Conservation (phyloP, 2,113 vertebrate species). For the Pampusana beccarii region DNA sequence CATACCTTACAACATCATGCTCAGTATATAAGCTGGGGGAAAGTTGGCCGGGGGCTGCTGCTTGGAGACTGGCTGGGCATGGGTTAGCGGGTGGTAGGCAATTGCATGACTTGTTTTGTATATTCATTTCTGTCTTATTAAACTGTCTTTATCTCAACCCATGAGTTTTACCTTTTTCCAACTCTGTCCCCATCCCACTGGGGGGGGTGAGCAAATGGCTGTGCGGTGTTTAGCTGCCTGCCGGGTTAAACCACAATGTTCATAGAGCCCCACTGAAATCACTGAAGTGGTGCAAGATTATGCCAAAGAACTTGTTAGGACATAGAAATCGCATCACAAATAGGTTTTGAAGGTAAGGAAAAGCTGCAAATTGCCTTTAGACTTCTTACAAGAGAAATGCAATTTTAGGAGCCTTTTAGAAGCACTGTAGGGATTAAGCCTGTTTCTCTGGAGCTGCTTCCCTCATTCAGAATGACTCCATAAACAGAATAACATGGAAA, state of each 20-base stretch:
- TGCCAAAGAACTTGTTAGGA: background rate
- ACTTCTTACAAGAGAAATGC: background rate
- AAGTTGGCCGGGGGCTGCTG: too few relatives aligned
- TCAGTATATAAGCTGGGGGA: too few relatives aligned
- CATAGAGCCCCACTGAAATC: background rate
- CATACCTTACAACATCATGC: too few relatives aligned
- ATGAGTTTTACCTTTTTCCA: too few relatives aligned
- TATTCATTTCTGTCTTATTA: too few relatives aligned
- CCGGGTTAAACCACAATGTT: background rate
- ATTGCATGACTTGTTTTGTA: too few relatives aligned
- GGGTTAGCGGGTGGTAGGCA: too few relatives aligned
- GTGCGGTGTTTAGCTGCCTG: too few relatives aligned
- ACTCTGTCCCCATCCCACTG: too few relatives aligned
- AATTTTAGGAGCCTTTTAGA: background rate
- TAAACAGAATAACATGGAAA: background rate
- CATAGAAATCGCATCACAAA: background rate
- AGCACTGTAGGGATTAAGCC: background rate
- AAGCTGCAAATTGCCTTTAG: background rate
- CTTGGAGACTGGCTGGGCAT: too few relatives aligned
- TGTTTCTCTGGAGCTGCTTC: background rate
- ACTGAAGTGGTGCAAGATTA: background rate
- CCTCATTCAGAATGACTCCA: background rate
- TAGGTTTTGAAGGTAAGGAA: background rate
- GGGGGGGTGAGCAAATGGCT: too few relatives aligned
- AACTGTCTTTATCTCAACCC: too few relatives aligned